Conservation (phyloP, 1,140 invertebrate genomes). For the Drosophila persimilis region DNA sequence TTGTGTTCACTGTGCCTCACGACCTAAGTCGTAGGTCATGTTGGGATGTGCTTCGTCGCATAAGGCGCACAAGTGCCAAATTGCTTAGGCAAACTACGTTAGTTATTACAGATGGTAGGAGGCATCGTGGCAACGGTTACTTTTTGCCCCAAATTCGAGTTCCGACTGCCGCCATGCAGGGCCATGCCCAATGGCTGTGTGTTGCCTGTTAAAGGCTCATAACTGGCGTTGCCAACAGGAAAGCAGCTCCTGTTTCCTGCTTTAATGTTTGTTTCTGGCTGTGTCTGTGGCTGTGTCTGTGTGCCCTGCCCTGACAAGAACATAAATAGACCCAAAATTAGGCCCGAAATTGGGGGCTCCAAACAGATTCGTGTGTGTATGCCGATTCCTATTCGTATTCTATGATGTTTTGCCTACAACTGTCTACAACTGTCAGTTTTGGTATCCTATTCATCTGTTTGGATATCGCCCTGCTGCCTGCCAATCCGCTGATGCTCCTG, state of each 20-base stretch:
- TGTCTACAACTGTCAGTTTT: constrained; percentile 38
- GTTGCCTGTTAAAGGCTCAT: constrained; percentile 63
- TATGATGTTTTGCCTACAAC: constrained; percentile 14
- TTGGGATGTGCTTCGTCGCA: constrained; percentile 23
- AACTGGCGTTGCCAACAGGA: constrained; percentile 29
- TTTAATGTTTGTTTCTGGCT: constrained; percentile 11
- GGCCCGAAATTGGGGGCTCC: constrained; percentile 10
- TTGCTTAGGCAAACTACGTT: constrained; percentile 75
- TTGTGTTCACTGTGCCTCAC: constrained; percentile 28
- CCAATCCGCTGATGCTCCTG: too few species aligned
- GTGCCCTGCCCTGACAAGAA: constrained; percentile 36
- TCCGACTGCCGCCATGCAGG: not conserved
- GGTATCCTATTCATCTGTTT: constrained; percentile 20
- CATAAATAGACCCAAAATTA: constrained; percentile 43
- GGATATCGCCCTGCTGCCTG: not conserved
- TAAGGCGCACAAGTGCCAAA: constrained; percentile 74
- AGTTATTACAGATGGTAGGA: constrained; percentile 49
- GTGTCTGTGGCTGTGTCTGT: not conserved
- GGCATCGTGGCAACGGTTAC: constrained; percentile 28
- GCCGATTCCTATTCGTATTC: too few species aligned
- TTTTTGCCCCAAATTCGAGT: constrained; percentile 20
- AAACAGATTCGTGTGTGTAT: not conserved
- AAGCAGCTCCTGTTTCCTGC: constrained; percentile 1
- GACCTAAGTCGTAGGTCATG: not conserved
- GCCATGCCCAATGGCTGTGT: not conserved